phyloP scores from a whole-genome alignment of 2,797 vertebrate species.

The Salarias fasciatus region DNA sequence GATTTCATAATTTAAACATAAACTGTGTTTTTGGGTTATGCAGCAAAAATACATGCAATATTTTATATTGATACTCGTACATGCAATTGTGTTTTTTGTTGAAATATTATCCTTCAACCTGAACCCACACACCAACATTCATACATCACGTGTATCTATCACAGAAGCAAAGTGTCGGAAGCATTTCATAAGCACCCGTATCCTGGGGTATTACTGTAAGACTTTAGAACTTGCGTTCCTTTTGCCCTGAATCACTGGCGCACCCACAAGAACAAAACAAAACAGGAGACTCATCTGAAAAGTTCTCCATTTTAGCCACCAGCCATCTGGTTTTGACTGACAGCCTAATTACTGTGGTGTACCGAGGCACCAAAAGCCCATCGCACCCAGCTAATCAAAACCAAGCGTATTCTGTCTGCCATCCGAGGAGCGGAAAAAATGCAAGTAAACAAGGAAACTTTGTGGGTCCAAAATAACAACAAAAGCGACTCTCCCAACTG shows the following conservation, averaged over 20 bases:
- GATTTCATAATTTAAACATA: too few relatives aligned
- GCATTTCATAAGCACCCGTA: too few relatives aligned
- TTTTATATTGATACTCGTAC: too few relatives aligned
- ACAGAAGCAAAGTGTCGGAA: too few relatives aligned
- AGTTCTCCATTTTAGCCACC: constrained; percentile 60
- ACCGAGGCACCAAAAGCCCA: constrained; percentile 71
- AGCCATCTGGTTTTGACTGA: constrained; percentile 81
- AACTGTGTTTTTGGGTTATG: too few relatives aligned
- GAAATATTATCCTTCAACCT: too few relatives aligned
- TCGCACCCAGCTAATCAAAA: constrained; percentile 79
- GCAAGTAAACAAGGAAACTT: constrained; percentile 57
- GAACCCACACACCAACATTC: too few relatives aligned
- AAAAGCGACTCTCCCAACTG: constrained; percentile 25
- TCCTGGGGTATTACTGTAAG: too few relatives aligned
- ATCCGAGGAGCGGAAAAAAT: constrained; percentile 41
- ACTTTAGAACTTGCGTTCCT: constrained; percentile 12
- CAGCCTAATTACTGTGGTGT: constrained; percentile 82
- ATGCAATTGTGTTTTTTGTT: too few relatives aligned
- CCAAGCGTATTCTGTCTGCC: constrained; percentile 61
- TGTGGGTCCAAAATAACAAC: constrained; percentile 51
- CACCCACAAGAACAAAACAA: constrained; percentile 39
- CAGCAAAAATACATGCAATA: too few relatives aligned
- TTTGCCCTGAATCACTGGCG: constrained; percentile 26
- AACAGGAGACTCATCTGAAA: constrained; percentile 58
- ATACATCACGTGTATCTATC: too few relatives aligned